These are phyloP conservation scores for Tyrannus savana DNA, from an alignment of 2,113 vertebrate genomes.

Conservation along the genomic window DNA sequence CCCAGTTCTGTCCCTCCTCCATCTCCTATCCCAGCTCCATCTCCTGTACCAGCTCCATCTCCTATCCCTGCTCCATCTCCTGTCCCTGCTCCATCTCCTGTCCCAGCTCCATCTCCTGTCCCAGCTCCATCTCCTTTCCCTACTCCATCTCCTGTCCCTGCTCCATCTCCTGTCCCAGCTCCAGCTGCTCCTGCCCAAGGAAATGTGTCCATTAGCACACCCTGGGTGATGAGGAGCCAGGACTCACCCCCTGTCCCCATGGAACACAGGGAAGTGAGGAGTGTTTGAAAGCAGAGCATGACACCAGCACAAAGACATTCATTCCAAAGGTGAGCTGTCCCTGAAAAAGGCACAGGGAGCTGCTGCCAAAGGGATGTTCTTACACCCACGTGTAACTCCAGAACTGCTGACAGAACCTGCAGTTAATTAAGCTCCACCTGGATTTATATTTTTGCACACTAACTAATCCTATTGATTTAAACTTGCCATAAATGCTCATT, in stretches of 20 bases:
- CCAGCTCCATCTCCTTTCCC: too few species aligned
- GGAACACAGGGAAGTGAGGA: background rate
- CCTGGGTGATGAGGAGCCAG: background rate
- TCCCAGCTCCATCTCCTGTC: too few species aligned
- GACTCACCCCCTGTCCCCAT: background rate
- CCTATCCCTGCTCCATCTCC: too few species aligned
- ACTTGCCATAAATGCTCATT: background rate
- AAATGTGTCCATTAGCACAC: background rate
- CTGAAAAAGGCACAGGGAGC: background rate
- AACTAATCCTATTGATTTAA: conserved; percentile 1
- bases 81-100: background rate
- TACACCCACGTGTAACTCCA: background rate
- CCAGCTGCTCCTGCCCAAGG: background rate
- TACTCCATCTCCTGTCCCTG: too few species aligned
- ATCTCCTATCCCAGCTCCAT: too few species aligned
- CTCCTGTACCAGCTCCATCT: too few species aligned
- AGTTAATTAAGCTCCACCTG: background rate
- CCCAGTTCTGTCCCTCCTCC: too few species aligned
- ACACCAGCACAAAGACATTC: background rate
- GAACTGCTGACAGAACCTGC: background rate
- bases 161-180: too few species aligned
- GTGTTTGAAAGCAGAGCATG: background rate
- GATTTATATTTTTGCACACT: background rate
- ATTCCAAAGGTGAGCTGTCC: background rate
- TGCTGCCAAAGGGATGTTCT: background rate